These are phyloP conservation scores for Aix galericulata DNA, from an alignment of 2,113 vertebrate species.

Conservation along the genomic window DNA sequence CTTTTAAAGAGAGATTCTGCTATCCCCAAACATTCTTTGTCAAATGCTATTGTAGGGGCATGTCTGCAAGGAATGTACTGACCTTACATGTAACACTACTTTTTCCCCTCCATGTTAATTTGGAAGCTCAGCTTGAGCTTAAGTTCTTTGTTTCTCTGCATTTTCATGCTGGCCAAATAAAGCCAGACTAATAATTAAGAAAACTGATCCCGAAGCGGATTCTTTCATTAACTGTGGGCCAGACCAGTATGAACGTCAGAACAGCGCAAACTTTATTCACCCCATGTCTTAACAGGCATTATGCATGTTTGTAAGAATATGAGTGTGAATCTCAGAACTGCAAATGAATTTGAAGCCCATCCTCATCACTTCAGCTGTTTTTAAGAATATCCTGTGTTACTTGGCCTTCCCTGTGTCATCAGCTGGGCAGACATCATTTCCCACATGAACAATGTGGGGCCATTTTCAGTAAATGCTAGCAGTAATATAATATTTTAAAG, in stretches of 20 bases:
- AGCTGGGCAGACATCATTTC: neutral
- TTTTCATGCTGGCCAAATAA: neutral
- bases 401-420: rapidly evolving
- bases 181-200: neutral
- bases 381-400: neutral
- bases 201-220: neutral
- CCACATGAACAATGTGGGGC: neutral
- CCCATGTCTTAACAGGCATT: neutral
- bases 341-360: neutral
- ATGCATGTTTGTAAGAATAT: neutral
- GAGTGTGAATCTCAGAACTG: neutral
- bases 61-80: neutral
- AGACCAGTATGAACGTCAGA: neutral
- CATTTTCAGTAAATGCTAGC: neutral
- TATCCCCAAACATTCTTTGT: neutral
- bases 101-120: neutral
- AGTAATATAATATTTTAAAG: neutral
- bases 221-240: neutral
- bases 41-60: neutral
- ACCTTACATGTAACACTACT: neutral
- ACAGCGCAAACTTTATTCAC: neutral
- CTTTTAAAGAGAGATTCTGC: neutral
- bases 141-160: neutral
- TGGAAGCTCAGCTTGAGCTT: neutral
- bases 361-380: neutral